phyloP scores from a whole-genome alignment of 2,113 vertebrate species.

The Helogale parvula region DNA sequence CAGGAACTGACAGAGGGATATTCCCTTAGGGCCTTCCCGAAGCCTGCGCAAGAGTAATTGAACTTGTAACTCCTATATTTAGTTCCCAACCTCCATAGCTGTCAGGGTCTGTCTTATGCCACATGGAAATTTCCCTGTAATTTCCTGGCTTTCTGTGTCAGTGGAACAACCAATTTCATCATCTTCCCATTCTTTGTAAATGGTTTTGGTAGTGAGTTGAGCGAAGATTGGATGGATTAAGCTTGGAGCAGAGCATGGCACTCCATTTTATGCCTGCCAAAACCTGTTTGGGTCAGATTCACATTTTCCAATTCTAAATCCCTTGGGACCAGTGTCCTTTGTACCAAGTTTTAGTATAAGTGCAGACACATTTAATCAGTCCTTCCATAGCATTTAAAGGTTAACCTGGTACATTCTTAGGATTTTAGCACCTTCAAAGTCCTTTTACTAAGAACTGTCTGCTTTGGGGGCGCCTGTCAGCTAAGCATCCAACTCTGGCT shows the following conservation, averaged over 20 bases:
- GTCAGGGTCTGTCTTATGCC: background rate
- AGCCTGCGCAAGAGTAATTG: background rate
- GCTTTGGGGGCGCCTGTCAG: background rate
- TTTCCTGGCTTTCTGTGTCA: background rate
- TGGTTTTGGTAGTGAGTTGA: background rate
- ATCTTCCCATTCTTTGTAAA: background rate
- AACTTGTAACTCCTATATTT: background rate
- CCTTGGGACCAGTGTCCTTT: background rate
- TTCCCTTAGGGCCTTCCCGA: background rate
- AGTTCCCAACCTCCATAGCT: background rate
- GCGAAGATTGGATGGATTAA: constrained; percentile 20
- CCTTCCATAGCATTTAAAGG: background rate
- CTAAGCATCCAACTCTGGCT: no score
- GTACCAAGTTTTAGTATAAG: background rate
- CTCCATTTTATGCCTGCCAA: constrained; percentile 42
- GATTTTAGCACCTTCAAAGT: background rate
- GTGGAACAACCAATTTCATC: background rate
- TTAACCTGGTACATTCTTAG: background rate
- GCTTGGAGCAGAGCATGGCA: background rate
- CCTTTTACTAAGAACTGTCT: background rate
- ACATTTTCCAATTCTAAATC: constrained; percentile 3
- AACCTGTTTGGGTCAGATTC: constrained; percentile 16
- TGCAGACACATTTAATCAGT: background rate
- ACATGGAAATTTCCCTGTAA: background rate
- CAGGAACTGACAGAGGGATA: background rate